Conservation (phyloP, 2,113 vertebrate genomes). For the Micronisus gabar region DNA sequence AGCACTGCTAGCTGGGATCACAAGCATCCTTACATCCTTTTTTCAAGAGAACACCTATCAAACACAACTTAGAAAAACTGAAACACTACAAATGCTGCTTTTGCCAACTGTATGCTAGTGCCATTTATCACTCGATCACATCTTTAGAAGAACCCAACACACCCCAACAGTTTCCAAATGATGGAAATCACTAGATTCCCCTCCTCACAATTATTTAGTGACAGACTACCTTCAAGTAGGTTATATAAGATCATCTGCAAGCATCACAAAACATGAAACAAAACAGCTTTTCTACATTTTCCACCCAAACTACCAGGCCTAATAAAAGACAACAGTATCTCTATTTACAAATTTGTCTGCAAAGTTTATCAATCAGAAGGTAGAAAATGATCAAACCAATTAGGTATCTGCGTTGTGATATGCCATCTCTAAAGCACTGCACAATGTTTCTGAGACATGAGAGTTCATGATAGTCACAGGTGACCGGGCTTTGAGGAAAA, state of each 20-base stretch:
- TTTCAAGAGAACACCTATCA: too few species aligned
- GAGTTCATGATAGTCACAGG: too few species aligned
- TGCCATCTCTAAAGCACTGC: neutral
- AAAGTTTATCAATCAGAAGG: neutral
- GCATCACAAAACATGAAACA: neutral
- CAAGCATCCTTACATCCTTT: neutral
- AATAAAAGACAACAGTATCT: neutral
- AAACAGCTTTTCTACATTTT: neutral
- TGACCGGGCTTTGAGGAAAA: neutral
- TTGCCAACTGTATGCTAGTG: rapidly evolving
- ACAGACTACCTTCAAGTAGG: neutral
- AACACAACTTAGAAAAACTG: neutral
- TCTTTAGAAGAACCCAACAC: neutral
- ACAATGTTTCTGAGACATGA: neutral
- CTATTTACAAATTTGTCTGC: neutral
- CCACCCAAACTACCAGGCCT: neutral
- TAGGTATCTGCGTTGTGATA: rapidly evolving
- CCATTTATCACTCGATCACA: too few species aligned
- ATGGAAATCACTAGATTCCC: neutral
- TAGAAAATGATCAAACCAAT: neutral
- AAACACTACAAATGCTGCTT: neutral
- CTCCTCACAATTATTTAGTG: neutral
- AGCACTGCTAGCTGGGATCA: neutral
- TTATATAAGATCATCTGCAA: neutral
- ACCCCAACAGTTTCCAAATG: neutral